Base-by-base conservation (phyloP, 2,797 vertebrate genomes). In the Acrossocheilus fasciatus region DNA sequence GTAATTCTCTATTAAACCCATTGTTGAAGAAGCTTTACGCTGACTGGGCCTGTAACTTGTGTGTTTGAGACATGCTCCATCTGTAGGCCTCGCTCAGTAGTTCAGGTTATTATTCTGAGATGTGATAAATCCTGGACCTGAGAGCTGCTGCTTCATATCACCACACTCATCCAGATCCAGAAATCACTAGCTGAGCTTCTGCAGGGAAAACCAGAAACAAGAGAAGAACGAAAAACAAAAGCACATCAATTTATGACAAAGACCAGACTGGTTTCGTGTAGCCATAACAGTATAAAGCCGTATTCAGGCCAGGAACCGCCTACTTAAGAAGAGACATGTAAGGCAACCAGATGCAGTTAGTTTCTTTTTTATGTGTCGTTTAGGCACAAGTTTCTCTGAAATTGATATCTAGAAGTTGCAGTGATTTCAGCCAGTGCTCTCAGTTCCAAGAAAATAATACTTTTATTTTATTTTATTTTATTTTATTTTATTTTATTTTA, bases 31-130 rank as follows among this genome's bases (percentile, higher is more conserved):
- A 52, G 82, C 72, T 66, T 52, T 74, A 36, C 4, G 6, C 5
- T 20, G 36, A 34, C 7, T 26, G 73, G 62, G 57, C 43, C 39
- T 50, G 4, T 66, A 10, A 17, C 23, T 2, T 82, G 70, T 70
- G 81, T 83, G 68, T 83, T 83, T 73, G 43, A 69, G 79, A 47
- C 62, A 68, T 75, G 52, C 82, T 83, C 54, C 70, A 62, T 52
- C 75, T 85, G 64, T 47, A 79, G 83, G 75, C 41, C 18, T 54
- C 23, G 7, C 14, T 3, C 23, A 20, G n/a, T 39, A 77, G 14
- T 77, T 84, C 59, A 54, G 83, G 17, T 64, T 62, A 83, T 75
- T 76, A 66, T 76, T 76, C 18, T 23, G 57, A 18, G 20, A 75
- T 45, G 54, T 57, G 34, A n/a, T 77, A 23, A 77, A 77, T 77